A percentile compares a stretch with the other conserved stretches of the same genome.
phyloP scores from a whole-genome alignment of 2,113 vertebrate species.

The Saccopteryx leptura region DNA sequence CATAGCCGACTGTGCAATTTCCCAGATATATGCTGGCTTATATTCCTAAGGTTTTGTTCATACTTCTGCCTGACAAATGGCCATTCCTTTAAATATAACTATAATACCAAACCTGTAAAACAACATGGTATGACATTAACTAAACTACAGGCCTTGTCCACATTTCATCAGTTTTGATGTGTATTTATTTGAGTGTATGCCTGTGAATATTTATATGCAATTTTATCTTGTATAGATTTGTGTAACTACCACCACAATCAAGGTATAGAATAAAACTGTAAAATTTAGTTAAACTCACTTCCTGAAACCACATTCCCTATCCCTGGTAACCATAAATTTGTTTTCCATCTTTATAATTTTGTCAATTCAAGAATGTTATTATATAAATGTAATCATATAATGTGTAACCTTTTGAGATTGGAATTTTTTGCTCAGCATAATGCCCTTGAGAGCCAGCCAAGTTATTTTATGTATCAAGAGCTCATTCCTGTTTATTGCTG shows the following conservation, averaged over 20 bases:
- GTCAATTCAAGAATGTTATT: constrained; percentile 13
- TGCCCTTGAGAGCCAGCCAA: background rate
- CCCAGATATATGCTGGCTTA: background rate
- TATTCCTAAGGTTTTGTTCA: constrained; percentile 14
- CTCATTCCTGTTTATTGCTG: background rate
- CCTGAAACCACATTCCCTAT: background rate
- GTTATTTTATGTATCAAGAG: background rate
- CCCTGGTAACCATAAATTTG: background rate
- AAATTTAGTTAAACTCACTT: background rate
- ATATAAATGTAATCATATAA: background rate
- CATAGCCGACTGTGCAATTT: constrained; percentile 17
- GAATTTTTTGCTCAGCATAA: background rate
- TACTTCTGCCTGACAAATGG: constrained; percentile 26
- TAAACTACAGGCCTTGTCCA: background rate
- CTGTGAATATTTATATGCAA: background rate
- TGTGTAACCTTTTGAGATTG: background rate
- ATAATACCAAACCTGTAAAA: background rate
- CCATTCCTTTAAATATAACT: background rate
- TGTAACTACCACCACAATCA: background rate
- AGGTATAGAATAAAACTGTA: background rate
- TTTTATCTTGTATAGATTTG: constrained; percentile 21
- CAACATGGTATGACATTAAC: background rate
- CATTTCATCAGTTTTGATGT: constrained; percentile 2
- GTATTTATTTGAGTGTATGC: background rate
- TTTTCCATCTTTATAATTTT: background rate